Base-by-base conservation (phyloP, 1,140 invertebrate species). In the Magallana angulata region DNA sequence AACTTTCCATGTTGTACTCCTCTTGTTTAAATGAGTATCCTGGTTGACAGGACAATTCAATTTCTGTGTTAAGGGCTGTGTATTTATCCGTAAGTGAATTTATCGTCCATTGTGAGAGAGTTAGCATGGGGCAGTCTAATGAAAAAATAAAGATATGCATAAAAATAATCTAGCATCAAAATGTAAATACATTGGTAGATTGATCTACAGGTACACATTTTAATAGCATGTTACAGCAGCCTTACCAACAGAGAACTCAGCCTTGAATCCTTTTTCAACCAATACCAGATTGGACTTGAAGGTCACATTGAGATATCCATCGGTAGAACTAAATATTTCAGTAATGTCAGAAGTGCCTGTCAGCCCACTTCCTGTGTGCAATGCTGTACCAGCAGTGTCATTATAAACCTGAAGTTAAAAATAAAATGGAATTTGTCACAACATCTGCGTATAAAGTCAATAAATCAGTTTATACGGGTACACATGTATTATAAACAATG, bases 21-120 rank as follows among this genome's bases (percentile, higher is more conserved):
- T 88, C 87, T 83, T 88, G 87, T 62, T 81, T 88, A 57, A 85
- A 88, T 18, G 82, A 85, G 76, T 88, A 88, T n/a, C 87, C 87
- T 24, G 57, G 5, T 30, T 60, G 11, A 88, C 87, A 88, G 11
- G 83, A 62, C 18, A 88, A 30, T 59, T 8, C 62, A 4, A 85
- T 60, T 2, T 2, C 57, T n/a, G 64, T 85, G 5, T 58, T 5
- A 24, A 88, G 81, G 56, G 68, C 36, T 60, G 86, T 87, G 18
- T 86, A 58, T 18, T 60, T 76, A 8, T 11, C 68, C 16, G 57
- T 16, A 9, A 58, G 7, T 30, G 85, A 81, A n/a, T 59, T 81
- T 7, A 81, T 16, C 9, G 48, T 80, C 24, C 64, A 76, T 56
- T 86, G 16, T 59, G 85, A 76, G 8, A 86, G 68, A 24, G 57